Percentiles rank a stretch among this genome's conserved stretches.
phyloP scores from a whole-genome alignment of 1,140 invertebrate genomes.

The Lepidurus arcticus region DNA sequence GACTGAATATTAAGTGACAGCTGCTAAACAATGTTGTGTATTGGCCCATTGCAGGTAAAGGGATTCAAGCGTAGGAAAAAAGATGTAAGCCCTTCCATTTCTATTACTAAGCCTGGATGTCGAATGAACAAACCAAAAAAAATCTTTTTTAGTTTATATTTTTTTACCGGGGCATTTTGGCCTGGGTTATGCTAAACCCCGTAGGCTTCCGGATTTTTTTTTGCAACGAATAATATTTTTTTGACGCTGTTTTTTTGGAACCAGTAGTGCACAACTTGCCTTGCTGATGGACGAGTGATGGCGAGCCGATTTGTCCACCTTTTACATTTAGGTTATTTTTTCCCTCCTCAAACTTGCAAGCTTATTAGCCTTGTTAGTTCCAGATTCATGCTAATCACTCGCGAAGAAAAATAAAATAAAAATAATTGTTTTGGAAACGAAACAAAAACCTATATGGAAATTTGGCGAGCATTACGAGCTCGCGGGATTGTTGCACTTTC shows the following conservation, averaged over 20 bases:
- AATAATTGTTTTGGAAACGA: neutral
- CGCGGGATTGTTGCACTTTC: neutral
- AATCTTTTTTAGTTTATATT: neutral
- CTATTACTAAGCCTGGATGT: constrained; percentile 10
- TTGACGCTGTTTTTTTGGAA: neutral
- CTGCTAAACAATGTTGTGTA: constrained; percentile 17
- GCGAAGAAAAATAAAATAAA: neutral
- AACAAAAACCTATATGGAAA: neutral
- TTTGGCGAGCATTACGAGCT: neutral
- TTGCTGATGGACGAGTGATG: constrained; percentile 10
- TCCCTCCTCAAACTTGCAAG: neutral
- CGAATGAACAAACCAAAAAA: neutral
- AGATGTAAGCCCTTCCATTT: constrained; percentile 19
- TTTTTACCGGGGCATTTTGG: neutral
- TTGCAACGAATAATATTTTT: neutral
- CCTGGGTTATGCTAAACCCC: neutral
- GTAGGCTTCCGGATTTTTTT: neutral
- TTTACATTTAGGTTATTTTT: neutral
- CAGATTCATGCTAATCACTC: neutral
- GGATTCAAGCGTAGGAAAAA: constrained; percentile 17
- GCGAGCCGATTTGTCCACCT: neutral
- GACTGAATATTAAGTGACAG: neutral
- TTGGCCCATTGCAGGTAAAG: constrained; percentile 18
- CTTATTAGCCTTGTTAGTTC: neutral
- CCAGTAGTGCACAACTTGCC: neutral